Evolutionary conservation across 2,797 vertebrate species (phyloP), one percentile per base, ranked within the genome.

Genomic region (Poeciliopsis gracilis): DNA sequence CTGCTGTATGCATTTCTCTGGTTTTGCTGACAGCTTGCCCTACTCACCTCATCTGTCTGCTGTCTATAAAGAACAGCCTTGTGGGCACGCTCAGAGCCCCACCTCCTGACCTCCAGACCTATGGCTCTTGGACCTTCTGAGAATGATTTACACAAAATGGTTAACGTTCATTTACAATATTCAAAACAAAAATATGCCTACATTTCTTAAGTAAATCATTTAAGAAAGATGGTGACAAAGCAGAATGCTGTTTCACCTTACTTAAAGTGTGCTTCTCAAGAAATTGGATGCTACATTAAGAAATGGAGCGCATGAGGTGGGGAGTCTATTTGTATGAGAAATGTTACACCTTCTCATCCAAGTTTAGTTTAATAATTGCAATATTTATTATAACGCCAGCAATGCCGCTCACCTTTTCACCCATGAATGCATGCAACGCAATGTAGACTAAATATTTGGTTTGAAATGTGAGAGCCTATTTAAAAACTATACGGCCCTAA

Each of bases 21-120:
- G 72, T 81, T 84, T 73, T 88, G 90, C 82, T 90, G 94, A 95
- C 95, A 94, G 93, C 88, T 87, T 72, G 80, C 77, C 86, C 89
- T 79, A 76, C 88, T 94, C 94, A 95, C 93, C 92, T 94, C 93
- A 94, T 94, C 89, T 80, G 89, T 95, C 93, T 94, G 89, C 79
- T 82, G 84, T 87, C 87, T 76, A 91, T 90, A 95, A 90, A 92
- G 91, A 84, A 45, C 82, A 72, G 86, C 87, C 80, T 92, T 85
- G 87, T 92, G 83, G 85, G 82, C 82, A 73, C 72, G 41, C 72
- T 84, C 70, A 77, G 20, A 73, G 45, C 61, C n/a, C 73, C 74
- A 69, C 75, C 73, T 80, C 78, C 43, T 73, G 38, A 46, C 43
- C 76, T 53, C 63, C 20, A 55, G 61, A 81, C 75, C 75, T 71